phyloP scores from a whole-genome alignment of 2,113 vertebrate genomes.

The Struthidea cinerea region DNA sequence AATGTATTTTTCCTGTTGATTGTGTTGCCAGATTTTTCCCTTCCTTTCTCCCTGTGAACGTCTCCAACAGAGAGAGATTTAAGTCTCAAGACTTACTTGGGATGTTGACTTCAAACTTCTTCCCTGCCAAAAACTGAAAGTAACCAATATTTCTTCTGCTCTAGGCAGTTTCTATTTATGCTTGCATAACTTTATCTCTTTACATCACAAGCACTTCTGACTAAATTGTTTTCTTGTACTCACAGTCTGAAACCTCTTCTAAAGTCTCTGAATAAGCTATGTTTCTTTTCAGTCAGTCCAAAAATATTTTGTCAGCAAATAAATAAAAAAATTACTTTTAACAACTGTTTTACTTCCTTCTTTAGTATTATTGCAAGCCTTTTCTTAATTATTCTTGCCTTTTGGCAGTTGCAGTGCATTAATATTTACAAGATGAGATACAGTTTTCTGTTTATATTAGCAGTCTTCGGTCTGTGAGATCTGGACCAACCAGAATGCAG shows the following conservation, averaged over 20 bases:
- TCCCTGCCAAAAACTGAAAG: not conserved
- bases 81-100: not conserved
- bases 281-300: slow-evolving; percentile 9
- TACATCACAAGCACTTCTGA: slow-evolving; percentile 11
- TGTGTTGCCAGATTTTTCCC: not conserved
- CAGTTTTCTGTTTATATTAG: slow-evolving; percentile 82
- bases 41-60: not conserved
- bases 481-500: slow-evolving; percentile 83
- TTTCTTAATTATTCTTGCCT: slow-evolving; percentile 55
- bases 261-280: not conserved
- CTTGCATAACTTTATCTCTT: slow-evolving; percentile 17
- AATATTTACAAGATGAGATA: slow-evolving; percentile 79
- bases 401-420: slow-evolving; percentile 64
- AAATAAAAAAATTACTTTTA: slow-evolving; percentile 39
- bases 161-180: not conserved
- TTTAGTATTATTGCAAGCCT: slow-evolving; percentile 43
- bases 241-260: slow-evolving; percentile 7
- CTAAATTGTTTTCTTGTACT: slow-evolving; percentile 42
- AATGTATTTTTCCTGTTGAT: not conserved
- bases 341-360: slow-evolving; percentile 34
- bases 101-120: not conserved
- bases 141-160: not conserved
- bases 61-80: not conserved
- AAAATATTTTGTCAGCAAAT: slow-evolving; percentile 52
- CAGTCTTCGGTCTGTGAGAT: slow-evolving; percentile 84